phyloP scores from a whole-genome alignment of 2,797 vertebrate genomes.

The Paedocypris micromegethes region DNA sequence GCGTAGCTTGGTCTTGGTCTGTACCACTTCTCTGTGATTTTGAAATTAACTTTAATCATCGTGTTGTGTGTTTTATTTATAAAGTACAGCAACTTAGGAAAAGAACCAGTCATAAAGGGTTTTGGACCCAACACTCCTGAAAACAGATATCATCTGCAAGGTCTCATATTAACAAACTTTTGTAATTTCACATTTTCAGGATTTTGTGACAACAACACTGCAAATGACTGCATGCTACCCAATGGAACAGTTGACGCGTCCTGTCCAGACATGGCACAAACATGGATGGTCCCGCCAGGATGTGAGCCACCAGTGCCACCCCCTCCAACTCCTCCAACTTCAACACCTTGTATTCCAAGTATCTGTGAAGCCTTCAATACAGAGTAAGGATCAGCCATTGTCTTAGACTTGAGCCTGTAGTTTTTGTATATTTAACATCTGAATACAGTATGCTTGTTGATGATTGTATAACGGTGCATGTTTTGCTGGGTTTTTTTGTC shows the following conservation, averaged over 20 bases:
- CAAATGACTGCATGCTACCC: constrained; percentile 78
- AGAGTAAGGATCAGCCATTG: constrained; percentile 50
- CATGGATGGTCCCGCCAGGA: constrained; percentile 67
- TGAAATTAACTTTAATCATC: too few relatives aligned
- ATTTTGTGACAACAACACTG: constrained; percentile 72
- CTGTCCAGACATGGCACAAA: constrained; percentile 68
- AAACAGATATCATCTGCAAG: too few relatives aligned
- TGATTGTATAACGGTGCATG: neutral
- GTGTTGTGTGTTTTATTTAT: too few relatives aligned
- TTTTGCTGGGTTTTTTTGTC: constrained; percentile 22
- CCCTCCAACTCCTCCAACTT: neutral
- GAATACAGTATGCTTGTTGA: too few relatives aligned
- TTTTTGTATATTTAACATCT: neutral
- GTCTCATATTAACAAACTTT: too few relatives aligned
- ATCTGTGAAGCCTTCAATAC: constrained; percentile 57
- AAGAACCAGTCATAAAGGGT: too few relatives aligned
- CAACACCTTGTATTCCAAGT: constrained; percentile 5
- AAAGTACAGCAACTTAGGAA: too few relatives aligned
- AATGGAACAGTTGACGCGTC: constrained; percentile 54
- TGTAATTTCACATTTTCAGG: constrained; percentile 58
- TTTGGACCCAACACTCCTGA: too few relatives aligned
- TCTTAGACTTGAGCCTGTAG: too few relatives aligned
- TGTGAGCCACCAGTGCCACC: neutral
- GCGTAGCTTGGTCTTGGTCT: too few relatives aligned
- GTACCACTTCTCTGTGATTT: too few relatives aligned